A percentile compares a stretch with the other conserved stretches of the same genome.
These are phyloP conservation scores for Harpalus rubripes DNA, from an alignment of 2,888 invertebrate genomes.

Conservation along the genomic window DNA sequence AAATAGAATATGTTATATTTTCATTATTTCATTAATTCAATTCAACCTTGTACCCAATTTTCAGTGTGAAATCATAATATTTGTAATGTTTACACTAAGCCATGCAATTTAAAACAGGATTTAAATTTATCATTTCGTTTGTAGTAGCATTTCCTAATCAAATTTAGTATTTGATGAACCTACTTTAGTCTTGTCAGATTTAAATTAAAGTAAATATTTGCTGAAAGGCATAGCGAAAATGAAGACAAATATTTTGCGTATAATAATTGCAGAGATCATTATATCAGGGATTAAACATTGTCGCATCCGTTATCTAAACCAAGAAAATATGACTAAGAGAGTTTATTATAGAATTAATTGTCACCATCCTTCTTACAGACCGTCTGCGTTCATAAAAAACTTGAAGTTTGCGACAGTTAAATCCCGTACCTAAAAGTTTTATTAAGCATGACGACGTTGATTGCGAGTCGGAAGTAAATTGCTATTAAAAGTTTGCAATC, in stretches of 20 bases:
- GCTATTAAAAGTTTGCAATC: constrained; percentile 66
- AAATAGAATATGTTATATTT: too few relatives aligned
- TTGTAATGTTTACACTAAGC: too few relatives aligned
- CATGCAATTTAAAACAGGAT: too few relatives aligned
- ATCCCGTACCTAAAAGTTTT: constrained; percentile 64
- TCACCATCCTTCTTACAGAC: constrained; percentile 56
- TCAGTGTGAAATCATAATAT: too few relatives aligned
- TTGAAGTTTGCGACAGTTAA: constrained; percentile 63
- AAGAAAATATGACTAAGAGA: constrained; percentile 54
- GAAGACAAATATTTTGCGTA: constrained; percentile 3
- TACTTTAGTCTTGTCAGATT: neutral
- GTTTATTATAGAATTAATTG: constrained; percentile 66
- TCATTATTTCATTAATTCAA: too few relatives aligned
- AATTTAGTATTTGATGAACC: too few relatives aligned
- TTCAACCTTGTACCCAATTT: too few relatives aligned
- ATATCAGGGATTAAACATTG: constrained; percentile 21
- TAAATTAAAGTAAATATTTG: neutral
- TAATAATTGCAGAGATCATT: neutral
- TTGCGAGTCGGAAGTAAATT: constrained; percentile 64
- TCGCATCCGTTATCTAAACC: constrained; percentile 34
- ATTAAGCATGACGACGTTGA: constrained; percentile 65
- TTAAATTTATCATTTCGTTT: too few relatives aligned
- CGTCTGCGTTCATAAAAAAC: constrained; percentile 63
- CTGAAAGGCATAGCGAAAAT: neutral
- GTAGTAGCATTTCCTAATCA: too few relatives aligned